These are phyloP conservation scores for Siderastrea radians DNA, from an alignment of 92 coral and sea anemone species.

Conservation along the genomic window DNA sequence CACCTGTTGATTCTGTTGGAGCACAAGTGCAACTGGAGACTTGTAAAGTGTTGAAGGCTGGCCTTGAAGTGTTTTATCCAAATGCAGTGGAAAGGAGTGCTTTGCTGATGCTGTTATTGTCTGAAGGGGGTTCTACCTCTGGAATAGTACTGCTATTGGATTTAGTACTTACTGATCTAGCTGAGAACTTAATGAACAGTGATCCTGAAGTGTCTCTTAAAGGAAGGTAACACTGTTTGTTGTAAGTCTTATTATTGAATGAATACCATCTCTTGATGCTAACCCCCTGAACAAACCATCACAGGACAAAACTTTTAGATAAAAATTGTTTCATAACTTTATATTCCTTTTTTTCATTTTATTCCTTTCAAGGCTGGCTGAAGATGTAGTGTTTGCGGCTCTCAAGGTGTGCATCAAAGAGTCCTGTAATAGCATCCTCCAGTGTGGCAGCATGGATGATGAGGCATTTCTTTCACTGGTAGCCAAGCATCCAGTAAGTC, in stretches of 20 bases:
- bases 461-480: conserved; percentile 61
- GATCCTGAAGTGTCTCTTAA: conserved; percentile 6
- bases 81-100: conserved; percentile 81
- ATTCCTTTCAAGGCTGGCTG: conserved; percentile 71
- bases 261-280: background rate
- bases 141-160: conserved; percentile 63
- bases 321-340: background rate
- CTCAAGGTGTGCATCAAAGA: conserved; percentile 83
- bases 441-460: conserved; percentile 65
- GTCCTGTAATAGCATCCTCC: conserved; percentile 52
- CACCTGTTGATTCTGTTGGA: conserved; percentile 34
- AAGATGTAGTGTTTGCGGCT: conserved; percentile 80
- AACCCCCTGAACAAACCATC: no score
- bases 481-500: conserved; percentile 83
- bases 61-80: conserved; percentile 83
- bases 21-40: conserved; percentile 71
- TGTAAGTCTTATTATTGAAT: background rate
- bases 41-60: conserved; percentile 68
- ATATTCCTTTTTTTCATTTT: background rate
- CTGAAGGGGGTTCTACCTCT: conserved; percentile 65
- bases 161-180: conserved; percentile 60
- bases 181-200: conserved; percentile 30
- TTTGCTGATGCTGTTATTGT: conserved; percentile 75
- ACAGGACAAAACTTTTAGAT: no score
- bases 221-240: conserved; percentile 46